Conservation (phyloP, 2,888 invertebrate genomes). For the Petrolisthes cinctipes region DNA sequence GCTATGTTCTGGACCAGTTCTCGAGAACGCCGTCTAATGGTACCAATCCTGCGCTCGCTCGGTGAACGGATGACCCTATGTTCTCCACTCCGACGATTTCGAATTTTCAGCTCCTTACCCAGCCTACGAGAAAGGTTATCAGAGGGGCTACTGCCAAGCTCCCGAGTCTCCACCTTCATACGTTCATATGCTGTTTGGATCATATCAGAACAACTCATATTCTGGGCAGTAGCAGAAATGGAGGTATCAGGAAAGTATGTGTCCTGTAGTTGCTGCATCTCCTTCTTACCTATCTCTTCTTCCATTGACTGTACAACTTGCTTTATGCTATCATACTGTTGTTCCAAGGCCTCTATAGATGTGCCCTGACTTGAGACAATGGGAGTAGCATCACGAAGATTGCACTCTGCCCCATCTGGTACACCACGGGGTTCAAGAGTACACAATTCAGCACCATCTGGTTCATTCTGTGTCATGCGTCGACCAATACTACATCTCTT, state of each 20-base stretch:
- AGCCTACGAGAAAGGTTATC: conserved; percentile 80
- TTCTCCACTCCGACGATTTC: conserved; percentile 76
- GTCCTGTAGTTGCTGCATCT: conserved; percentile 51
- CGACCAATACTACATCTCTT: conserved; percentile 28
- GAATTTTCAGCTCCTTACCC: conserved; percentile 80
- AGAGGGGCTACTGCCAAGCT: conserved; percentile 56
- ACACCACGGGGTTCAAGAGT: conserved; percentile 47
- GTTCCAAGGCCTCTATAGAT: conserved; percentile 45
- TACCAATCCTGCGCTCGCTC: conserved; percentile 85
- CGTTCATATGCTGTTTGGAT: conserved; percentile 63
- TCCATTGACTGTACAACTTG: conserved; percentile 51
- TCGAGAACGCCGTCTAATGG: conserved; percentile 79
- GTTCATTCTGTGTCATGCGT: conserved; percentile 44
- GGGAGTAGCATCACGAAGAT: conserved; percentile 19
- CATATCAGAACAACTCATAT: conserved; percentile 60
- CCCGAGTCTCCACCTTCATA: conserved; percentile 58
- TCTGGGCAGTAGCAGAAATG: conserved; percentile 21
- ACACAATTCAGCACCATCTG: conserved; percentile 47
- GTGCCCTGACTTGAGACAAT: background rate
- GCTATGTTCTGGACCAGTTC: conserved; percentile 70
- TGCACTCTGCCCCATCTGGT: conserved; percentile 62
- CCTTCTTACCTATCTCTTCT: conserved; percentile 46
- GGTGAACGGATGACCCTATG: conserved; percentile 82
- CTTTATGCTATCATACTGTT: conserved; percentile 61
- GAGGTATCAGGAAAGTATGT: conserved; percentile 45